Base-by-base conservation (phyloP, 2,888 invertebrate species). In the Taenaris catops region DNA sequence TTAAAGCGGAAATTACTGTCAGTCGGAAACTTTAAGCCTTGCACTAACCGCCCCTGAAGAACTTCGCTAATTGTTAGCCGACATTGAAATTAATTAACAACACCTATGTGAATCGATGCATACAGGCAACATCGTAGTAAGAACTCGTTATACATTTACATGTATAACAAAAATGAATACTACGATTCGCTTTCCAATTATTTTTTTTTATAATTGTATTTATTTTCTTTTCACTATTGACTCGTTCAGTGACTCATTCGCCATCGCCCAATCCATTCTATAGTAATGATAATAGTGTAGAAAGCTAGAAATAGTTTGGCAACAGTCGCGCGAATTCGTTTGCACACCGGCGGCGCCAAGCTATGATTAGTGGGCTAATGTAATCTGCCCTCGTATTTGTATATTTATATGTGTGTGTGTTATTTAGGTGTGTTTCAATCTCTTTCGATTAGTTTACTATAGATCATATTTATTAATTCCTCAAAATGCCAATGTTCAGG, bases 1-100 rank as follows among this genome's bases (percentile, higher is more conserved):
- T 60, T 66, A 69, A 61, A 67, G 45, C 69, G 75, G 75, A 75
- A 68, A 76, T 73, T 74, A 65, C 68, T 63, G 62, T 60, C 67
- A 63, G 63, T 57, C 56, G 53, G 56, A 49, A 60, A 65, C 61
- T 65, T n/a, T 8, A 31, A 23, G 9, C n/a, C 16, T 18, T 63
- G 64, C 54, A 44, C 38, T 40, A 44, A 53, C 54, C 58, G 53
- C 61, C 58, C 54, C 49, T 51, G 53, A 53, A 9, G 38, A 41
- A 51, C 53, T 57, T 52, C 58, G 63, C 63, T 72, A 70, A 68
- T 70, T 68, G 64, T 66, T 58, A 53, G 58, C 53, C 56, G 55
- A 62, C 62, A 65, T 60, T 58, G 61, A 70, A 73, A 72, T 72
- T 68, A 68, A 73, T 75, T 67, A 66, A 58, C 53, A 55, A 44